Base-by-base conservation (phyloP, 2,113 vertebrate species). In the Corythornis vintsioides region DNA sequence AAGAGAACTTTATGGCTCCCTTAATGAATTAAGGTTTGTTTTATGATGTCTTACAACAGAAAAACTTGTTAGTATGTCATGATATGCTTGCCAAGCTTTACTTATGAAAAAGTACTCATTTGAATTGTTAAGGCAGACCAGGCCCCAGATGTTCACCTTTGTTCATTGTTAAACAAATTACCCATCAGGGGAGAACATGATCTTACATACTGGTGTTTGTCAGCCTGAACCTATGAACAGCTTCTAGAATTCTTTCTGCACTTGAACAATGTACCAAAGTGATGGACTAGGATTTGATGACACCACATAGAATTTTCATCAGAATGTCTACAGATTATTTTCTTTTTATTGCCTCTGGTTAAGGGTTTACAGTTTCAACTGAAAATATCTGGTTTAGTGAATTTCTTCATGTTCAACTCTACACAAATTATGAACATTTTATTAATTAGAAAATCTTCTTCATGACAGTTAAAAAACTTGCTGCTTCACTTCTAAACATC, bases 341-440 rank as follows among this genome's bases (percentile, higher is more conserved):
- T 20, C 28, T 57, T 29, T 15, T 31, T 6, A 4, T 1, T 22
- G 9, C 6, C 6, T 15, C 10, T 6, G 24, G 70, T 33, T 59
- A 75, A 50, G 31, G 26, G 10, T 4, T 59, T 48, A 69, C 1
- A 17, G 13, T 26, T 74, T 63, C 0, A 28, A 11, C 9, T 11
- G 15, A 53, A 79, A 64, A 63, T 21, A 50, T 72, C 22, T 69
- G 9, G 24, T 5, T 83, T 78, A 79, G 5, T 33, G 7, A 52
- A 89, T 28, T 55, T 72, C 35, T 33, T 82, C 16, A 13, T 25
- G 18, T 22, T 35, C 3, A 28, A 56, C 12, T 80, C 12, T 5
- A 64, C 15, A 9, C 25, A 35, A 10, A 25, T 9, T 0, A 2
- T 1, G 7, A 2, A 25, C 0, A 2, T 19, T 38, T 71, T n/a